Conservation (phyloP, 2,888 invertebrate species). For the Aricia artaxerxes region DNA sequence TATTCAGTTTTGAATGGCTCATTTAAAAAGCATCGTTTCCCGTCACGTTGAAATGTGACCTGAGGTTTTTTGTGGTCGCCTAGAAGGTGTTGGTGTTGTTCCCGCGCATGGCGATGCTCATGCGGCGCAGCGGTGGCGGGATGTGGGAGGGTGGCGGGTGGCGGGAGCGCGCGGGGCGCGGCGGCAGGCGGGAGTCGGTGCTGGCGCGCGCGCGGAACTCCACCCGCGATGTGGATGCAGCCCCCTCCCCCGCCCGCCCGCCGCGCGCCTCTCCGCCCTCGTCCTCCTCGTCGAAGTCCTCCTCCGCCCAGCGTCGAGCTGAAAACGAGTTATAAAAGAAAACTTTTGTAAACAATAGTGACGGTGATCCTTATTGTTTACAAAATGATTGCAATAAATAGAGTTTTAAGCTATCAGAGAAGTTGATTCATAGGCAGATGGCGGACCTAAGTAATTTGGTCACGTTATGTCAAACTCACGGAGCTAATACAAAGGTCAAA, state of each 20-base stretch:
- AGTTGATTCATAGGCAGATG: too few species aligned
- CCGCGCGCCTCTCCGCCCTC: slow-evolving; percentile 66
- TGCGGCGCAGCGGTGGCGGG: slow-evolving; percentile 82
- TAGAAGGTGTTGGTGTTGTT: slow-evolving; percentile 78
- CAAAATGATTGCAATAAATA: too few species aligned
- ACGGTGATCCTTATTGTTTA: too few species aligned
- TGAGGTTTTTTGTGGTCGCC: slow-evolving; percentile 29
- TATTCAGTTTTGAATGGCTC: too few species aligned
- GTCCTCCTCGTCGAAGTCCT: slow-evolving; percentile 82
- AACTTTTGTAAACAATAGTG: too few species aligned
- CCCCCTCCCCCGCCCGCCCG: slow-evolving; percentile 58
- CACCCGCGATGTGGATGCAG: slow-evolving; percentile 56
- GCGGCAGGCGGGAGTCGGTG: slow-evolving; percentile 82
- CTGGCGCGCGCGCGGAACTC: slow-evolving; percentile 88
- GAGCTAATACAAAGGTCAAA: too few species aligned
- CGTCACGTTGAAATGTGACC: too few species aligned
- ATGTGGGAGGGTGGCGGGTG: slow-evolving; percentile 70
- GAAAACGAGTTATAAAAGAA: slow-evolving; percentile 33
- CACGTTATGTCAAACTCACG: too few species aligned
- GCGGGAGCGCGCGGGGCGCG: slow-evolving; percentile 82
- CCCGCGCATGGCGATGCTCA: slow-evolving; percentile 89
- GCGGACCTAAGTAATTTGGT: too few species aligned
- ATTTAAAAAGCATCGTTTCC: too few species aligned
- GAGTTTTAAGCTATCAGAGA: too few species aligned
- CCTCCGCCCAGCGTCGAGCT: slow-evolving; percentile 83